Evolutionary conservation across 2,113 vertebrate genomes (phyloP).

Genomic region (Donacobius atricapilla): DNA sequence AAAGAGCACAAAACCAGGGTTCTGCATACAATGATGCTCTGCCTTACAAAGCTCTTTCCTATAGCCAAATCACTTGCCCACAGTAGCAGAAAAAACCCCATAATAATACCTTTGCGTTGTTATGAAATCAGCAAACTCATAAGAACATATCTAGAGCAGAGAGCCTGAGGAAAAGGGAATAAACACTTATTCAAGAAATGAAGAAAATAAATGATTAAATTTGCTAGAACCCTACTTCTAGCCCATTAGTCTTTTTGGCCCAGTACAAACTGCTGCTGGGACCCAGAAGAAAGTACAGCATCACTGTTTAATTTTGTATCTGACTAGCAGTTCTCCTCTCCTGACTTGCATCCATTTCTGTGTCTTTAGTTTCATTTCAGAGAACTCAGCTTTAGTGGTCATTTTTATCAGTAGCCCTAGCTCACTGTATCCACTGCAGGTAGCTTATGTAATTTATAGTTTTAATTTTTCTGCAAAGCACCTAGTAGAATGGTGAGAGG

Average conservation of each 20-base stretch:
- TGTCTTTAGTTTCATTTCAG: not conserved
- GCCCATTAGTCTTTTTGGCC: not conserved
- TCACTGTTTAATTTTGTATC: not conserved
- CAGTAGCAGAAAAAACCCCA: not conserved
- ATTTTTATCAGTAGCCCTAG: not conserved
- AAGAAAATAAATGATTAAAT: not conserved
- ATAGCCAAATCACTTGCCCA: not conserved
- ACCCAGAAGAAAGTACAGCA: not conserved
- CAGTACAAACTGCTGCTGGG: not conserved
- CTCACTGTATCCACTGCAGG: not conserved
- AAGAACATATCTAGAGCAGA: not conserved
- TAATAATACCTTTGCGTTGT: not conserved
- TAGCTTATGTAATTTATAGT: not conserved
- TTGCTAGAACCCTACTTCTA: not conserved
- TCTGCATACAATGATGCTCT: not conserved
- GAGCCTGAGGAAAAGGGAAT: not conserved
- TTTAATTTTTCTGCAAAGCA: constrained; percentile 42
- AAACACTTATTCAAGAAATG: not conserved
- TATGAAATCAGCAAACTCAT: not conserved
- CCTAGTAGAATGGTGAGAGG: not conserved
- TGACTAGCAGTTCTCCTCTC: not conserved
- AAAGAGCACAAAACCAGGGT: not conserved
- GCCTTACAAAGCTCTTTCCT: not conserved
- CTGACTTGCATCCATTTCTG: not conserved
- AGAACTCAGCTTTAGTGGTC: not conserved